Evolutionary conservation across 2,797 vertebrate genomes (phyloP), one percentile per base, ranked within the genome.

Genomic region (Coreius guichenoti): DNA sequence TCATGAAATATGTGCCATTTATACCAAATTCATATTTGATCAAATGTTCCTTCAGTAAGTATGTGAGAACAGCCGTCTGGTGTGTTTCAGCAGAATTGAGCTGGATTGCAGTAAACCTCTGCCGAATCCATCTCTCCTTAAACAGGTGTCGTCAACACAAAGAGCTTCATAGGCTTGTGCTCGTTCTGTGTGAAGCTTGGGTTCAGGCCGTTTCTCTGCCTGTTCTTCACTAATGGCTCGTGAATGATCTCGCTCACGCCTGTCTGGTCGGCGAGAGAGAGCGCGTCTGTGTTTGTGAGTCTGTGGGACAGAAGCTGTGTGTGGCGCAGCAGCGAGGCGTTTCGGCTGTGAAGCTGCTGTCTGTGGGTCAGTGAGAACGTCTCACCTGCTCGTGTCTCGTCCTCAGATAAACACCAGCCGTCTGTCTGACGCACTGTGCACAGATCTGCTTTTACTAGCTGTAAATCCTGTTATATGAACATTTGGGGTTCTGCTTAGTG

Each of bases 321-420:
- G 85, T 63, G 83, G 36, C 84, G 21, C 80, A 49, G 86, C 56
- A 86, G 86, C 7, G 17, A 51, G 49, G 49, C 49, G 1, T 90
- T 90, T 88, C 90, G 29, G 82, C 0, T 90, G 91, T 90, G 85
- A 87, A 87, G 69, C 87, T 81, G 47, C 74, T 90, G 87, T 92
- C 81, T 84, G 51, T 5, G 87, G 89, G 91, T 94, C 93, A 92
- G 23, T 8, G 88, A 29, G 9, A 88, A 26, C 11, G 33, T 72
- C 67, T 49, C 86, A 75, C 82, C 87, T 56, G 26, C 70, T 69
- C 17, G 86, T 85, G 69, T n/a, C 63, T 79, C 61, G 26, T 4
- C 49, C 49, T 6, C 73, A 84, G 49, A 89, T 88, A 89, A 92
- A 93, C 86, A 87, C 74, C 85, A 88, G 89, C 76, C 65, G 36